Percentiles rank a stretch among this genome's conserved stretches.
Evolutionary conservation across 2,797 vertebrate genomes (phyloP).

Genomic region (Acrossocheilus wenchowensis): DNA sequence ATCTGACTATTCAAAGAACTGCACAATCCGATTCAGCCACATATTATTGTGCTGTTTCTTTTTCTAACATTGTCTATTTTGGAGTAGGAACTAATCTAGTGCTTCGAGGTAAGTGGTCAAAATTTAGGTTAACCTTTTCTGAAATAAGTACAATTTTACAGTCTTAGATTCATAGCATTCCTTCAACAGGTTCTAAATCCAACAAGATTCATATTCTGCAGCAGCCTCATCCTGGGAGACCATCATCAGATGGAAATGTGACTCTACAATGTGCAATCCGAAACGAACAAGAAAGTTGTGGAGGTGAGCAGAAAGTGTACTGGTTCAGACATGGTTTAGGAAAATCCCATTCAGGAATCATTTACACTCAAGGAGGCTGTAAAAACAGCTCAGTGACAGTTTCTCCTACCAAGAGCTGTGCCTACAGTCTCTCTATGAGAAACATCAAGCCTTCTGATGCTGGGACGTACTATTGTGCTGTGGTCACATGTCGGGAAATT

Average conservation of each 20-base stretch:
- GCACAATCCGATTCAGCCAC: conserved; percentile 13
- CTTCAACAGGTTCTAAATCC: conserved; percentile 17
- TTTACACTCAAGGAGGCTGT: conserved; percentile 53
- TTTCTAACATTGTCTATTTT: conserved; percentile 27
- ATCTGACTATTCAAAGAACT: conserved; percentile 26
- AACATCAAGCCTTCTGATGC: conserved; percentile 58
- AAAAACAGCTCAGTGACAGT: background rate
- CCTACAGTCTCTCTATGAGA: conserved; percentile 59
- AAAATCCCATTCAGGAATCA: conserved; percentile 47
- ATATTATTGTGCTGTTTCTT: conserved; percentile 42
- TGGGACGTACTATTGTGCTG: conserved; percentile 68
- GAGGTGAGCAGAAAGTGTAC: conserved; percentile 51
- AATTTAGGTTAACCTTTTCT: background rate
- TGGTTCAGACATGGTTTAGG: conserved; percentile 52
- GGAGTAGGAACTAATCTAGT: conserved; percentile 31
- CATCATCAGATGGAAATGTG: conserved; percentile 38
- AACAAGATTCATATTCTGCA: conserved; percentile 28
- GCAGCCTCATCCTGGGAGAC: background rate
- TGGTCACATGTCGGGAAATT: conserved; percentile 62
- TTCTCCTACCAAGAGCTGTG: conserved; percentile 50
- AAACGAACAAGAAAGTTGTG: conserved; percentile 32
- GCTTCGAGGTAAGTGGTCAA: conserved; percentile 22
- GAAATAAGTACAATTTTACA: background rate
- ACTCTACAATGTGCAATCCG: conserved; percentile 49
- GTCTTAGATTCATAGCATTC: background rate